Evolutionary conservation across 2,797 vertebrate genomes (phyloP), one percentile per base, ranked within the genome.

Genomic region (Sebastes cheni): DNA sequence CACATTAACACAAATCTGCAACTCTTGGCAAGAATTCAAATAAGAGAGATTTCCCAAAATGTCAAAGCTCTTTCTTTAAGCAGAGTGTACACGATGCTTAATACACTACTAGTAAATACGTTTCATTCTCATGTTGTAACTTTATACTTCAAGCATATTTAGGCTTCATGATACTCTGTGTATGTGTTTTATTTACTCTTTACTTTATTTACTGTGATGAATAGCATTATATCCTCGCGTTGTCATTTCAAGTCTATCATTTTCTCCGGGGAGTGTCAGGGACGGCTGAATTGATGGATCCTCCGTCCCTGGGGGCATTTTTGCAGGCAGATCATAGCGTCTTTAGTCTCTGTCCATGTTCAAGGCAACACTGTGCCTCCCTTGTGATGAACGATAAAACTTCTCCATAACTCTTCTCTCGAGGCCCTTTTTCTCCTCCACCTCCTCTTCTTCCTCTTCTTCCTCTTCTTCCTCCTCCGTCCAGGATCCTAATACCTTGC

Each of bases 271-370:
- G 60, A 61, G 59, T 80, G 80, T 91, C 84, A 82, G 80, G 83
- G 88, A 60, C 83, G 59, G 69, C 82, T 77, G 75, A 65, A 68
- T 58, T 91, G 90, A 93, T 92, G 76, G 87, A 84, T 86, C 46
- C 58, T 67, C 69, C 30, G 67, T 86, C 90, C 82, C 80, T 61
- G 72, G 64, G 66, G 78, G 61, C 75, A 29, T 82, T 89, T 89
- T 83, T 81, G 46, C 84, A 29, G 83, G 79, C 86, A 78, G 77
- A 92, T 92, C 91, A 91, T 89, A 25, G 87, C 30, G 2, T 91
- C 89, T 92, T 93, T 89, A 92, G 88, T 94, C 91, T 90, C 84
- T 83, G 89, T 93, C 90, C 79, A 68, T 70, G 82, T 91, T 93
- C 93, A 92, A 94, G 91, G 91, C 90, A 81, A 89, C 86, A 70